Evolutionary conservation across 2,113 vertebrate genomes (phyloP), one percentile per base, ranked within the genome.

Genomic region (Narcine bancroftii): DNA sequence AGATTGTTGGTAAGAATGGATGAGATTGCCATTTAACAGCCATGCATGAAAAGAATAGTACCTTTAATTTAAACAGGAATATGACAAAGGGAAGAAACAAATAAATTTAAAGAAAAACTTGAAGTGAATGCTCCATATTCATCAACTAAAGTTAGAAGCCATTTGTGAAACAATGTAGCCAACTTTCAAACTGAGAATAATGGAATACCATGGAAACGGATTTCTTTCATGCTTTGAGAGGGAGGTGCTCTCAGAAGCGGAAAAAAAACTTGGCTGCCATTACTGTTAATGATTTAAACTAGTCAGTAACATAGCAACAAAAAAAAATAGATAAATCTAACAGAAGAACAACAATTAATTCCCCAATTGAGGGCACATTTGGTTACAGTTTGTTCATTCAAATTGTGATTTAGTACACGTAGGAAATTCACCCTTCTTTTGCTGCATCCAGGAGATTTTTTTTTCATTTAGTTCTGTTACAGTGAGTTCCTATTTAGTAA

Each of bases 301-400:
- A 21, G 63, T 89, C 89, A 42, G 89, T 91, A 91, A 5, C 89
- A 91, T 69, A 91, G 89, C 89, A 91, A 91, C 89, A 69, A 91
- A 91, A 69, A 91, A 91, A 91, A 66, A 66, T 91, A 69, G 89
- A 91, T 91, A 91, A 66, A 91, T 91, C 42, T 91, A 91, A 69
- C 60, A 91, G 85, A 69, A 69, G 63, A 69, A 91, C 56, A 91
- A 47, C 65, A 91, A 91, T 91, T 69, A 66, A 69, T 91, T 53
- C 63, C 65, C 42, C 33, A 87, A 56, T 36, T n/a, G 33, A 19
- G 53, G 50, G 81, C 53, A 60, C 81, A 87, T 87, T 87, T 56
- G 56, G 81, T 63, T 63, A 29, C 87, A 91, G 26, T 91, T 71
- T 71, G 19, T 33, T 69, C 42, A 69, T 91, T 63, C 42, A 91